phyloP scores from a whole-genome alignment of 2,888 invertebrate species.

The Rhopalosiphum nymphaeae region DNA sequence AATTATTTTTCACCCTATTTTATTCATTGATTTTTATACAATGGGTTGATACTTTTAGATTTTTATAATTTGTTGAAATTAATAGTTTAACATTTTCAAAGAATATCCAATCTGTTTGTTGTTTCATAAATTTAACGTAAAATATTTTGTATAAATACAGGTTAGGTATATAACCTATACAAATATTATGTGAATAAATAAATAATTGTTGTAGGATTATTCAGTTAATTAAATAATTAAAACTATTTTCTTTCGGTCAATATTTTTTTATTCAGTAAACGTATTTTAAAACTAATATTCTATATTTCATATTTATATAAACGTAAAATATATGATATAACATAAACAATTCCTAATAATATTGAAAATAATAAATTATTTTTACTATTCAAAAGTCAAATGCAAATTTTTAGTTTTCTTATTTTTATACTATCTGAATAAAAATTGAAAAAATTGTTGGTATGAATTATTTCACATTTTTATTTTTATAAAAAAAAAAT shows the following conservation, averaged over 20 bases:
- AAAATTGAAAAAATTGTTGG: neutral
- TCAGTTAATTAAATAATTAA: neutral
- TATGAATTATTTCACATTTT: neutral
- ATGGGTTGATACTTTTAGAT: neutral
- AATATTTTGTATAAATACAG: neutral
- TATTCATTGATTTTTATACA: neutral
- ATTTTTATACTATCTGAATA: neutral
- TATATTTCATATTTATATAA: neutral
- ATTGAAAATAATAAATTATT: neutral
- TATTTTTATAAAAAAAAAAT: neutral
- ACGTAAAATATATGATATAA: neutral
- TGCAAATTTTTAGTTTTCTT: neutral
- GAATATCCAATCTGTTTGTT: neutral
- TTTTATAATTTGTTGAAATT: neutral
- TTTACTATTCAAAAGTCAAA: neutral
- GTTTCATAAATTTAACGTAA: neutral
- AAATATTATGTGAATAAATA: neutral
- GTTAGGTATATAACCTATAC: neutral
- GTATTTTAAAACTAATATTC: neutral
- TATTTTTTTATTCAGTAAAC: neutral
- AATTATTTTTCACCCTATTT: conserved; percentile 6
- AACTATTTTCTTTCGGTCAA: neutral
- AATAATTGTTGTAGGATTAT: neutral
- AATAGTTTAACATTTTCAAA: neutral
- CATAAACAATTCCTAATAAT: neutral